A percentile compares a stretch with the other conserved stretches of the same genome.
These are phyloP conservation scores for Alca torda DNA, from an alignment of 2,797 vertebrate genomes.

Conservation along the genomic window DNA sequence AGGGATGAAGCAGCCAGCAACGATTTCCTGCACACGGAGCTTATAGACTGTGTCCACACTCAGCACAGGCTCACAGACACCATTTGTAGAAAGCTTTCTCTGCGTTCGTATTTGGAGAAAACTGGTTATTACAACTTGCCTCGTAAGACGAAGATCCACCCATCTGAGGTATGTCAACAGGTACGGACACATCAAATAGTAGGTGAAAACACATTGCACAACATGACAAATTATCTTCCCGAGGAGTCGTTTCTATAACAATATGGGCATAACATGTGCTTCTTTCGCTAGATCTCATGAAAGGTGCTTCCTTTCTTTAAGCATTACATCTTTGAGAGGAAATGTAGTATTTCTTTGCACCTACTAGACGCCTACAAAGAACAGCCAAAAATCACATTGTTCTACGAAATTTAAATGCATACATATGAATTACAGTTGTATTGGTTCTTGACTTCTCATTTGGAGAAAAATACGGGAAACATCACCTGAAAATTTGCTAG, in stretches of 20 bases:
- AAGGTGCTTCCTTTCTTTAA: background rate
- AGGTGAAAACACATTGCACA: constrained; percentile 49
- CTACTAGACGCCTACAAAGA: background rate
- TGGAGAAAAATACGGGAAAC: background rate
- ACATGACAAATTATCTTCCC: background rate
- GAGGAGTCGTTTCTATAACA: background rate
- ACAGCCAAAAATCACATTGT: background rate
- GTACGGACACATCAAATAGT: background rate
- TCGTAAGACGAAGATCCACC: background rate
- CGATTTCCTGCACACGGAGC: background rate
- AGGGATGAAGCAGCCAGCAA: background rate
- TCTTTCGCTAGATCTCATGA: background rate
- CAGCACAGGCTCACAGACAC: background rate
- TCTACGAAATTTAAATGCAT: background rate
- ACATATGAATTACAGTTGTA: fast-evolving
- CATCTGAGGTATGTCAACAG: background rate
- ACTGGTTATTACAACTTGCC: background rate
- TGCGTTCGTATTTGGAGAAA: background rate
- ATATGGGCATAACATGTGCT: background rate
- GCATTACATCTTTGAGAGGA: background rate
- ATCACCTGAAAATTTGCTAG: background rate
- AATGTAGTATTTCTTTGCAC: background rate
- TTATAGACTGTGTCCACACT: background rate
- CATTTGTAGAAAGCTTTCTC: background rate
- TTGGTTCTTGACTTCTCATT: background rate